Percentiles rank a stretch among this genome's conserved stretches.
These are phyloP conservation scores for Drosophila pachea DNA, from an alignment of 1,140 invertebrate species.

Conservation along the genomic window DNA sequence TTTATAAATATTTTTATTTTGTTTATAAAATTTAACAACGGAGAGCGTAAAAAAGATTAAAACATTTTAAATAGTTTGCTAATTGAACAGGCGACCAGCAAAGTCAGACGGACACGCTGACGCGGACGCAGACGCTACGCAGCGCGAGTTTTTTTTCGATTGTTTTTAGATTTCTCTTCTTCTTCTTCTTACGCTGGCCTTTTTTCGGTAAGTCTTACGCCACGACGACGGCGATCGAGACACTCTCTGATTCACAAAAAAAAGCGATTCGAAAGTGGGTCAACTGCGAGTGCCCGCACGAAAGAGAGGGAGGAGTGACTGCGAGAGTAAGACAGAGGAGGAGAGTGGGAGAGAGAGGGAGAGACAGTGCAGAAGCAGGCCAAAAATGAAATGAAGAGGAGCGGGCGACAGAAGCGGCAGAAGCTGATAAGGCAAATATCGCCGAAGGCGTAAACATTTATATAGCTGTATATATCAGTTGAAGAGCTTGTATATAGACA, in stretches of 20 bases:
- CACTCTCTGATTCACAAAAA: constrained; percentile 17
- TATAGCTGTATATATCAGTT: too few species aligned
- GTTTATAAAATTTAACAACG: constrained; percentile 62
- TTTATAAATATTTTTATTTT: constrained; percentile 63
- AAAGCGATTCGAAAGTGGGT: constrained; percentile 28
- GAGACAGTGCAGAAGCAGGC: constrained; percentile 1
- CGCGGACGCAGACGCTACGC: not conserved
- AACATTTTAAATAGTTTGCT: constrained; percentile 78
- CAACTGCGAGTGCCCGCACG: constrained; percentile 1
- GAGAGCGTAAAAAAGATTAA: constrained; percentile 69
- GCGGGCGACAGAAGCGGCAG: not conserved
- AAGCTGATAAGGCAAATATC: not conserved
- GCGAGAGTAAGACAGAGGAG: not conserved
- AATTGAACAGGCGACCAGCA: constrained; percentile 71
- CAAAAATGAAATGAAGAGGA: not conserved
- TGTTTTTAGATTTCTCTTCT: constrained; percentile 6
- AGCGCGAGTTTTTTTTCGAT: constrained; percentile 23
- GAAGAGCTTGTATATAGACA: too few species aligned
- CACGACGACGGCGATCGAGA: constrained; percentile 4
- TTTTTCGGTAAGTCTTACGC: constrained; percentile 32
- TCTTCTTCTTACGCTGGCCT: not conserved
- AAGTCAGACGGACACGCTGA: not conserved
- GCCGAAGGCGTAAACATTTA: too few species aligned
- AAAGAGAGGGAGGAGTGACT: too few species aligned
- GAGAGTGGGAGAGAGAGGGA: not conserved